Conservation (phyloP, 2,888 invertebrate genomes). For the Caenorhabditis sinica region DNA sequence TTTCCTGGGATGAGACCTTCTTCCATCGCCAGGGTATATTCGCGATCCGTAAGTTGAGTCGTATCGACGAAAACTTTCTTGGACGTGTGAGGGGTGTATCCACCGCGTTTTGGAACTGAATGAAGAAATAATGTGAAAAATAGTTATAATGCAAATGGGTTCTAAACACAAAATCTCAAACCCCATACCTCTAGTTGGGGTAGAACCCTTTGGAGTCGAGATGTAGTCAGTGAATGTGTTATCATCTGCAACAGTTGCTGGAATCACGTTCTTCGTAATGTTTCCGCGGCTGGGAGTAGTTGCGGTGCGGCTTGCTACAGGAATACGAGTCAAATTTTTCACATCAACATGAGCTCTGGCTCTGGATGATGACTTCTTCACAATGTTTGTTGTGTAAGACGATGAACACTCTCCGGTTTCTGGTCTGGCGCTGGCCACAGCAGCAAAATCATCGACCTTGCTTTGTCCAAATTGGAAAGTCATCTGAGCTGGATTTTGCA, state of each 20-base stretch:
- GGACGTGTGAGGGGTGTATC: slow-evolving; percentile 63
- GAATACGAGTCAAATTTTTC: slow-evolving; percentile 41
- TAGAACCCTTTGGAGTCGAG: slow-evolving; percentile 52
- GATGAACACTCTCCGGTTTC: slow-evolving; percentile 29
- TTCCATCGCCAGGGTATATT: slow-evolving; percentile 61
- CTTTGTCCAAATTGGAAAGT: slow-evolving; percentile 57
- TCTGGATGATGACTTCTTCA: slow-evolving; percentile 7
- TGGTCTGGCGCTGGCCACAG: slow-evolving; percentile 12
- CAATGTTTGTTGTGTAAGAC: neutral
- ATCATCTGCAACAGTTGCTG: slow-evolving; percentile 26
- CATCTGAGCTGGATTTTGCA: slow-evolving; percentile 47
- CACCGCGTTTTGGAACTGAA: slow-evolving; percentile 46
- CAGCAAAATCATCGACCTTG: slow-evolving; percentile 20
- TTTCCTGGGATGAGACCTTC: slow-evolving; percentile 66
- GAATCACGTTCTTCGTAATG: slow-evolving; percentile 4
- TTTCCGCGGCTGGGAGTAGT: neutral
- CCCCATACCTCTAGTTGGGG: slow-evolving; percentile 42
- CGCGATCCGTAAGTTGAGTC: slow-evolving; percentile 62
- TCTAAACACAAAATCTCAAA: no score
- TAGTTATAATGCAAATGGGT: no score
- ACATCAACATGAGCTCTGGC: slow-evolving; percentile 47
- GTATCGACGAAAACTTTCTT: slow-evolving; percentile 69
- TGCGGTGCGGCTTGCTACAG: slow-evolving; percentile 7
- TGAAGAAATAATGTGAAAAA: no score
- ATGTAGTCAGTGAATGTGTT: slow-evolving; percentile 52